A percentile compares a stretch with the other conserved stretches of the same genome.
Evolutionary conservation across 2,113 vertebrate genomes (phyloP).

Genomic region (Marcusenius ussheri): DNA sequence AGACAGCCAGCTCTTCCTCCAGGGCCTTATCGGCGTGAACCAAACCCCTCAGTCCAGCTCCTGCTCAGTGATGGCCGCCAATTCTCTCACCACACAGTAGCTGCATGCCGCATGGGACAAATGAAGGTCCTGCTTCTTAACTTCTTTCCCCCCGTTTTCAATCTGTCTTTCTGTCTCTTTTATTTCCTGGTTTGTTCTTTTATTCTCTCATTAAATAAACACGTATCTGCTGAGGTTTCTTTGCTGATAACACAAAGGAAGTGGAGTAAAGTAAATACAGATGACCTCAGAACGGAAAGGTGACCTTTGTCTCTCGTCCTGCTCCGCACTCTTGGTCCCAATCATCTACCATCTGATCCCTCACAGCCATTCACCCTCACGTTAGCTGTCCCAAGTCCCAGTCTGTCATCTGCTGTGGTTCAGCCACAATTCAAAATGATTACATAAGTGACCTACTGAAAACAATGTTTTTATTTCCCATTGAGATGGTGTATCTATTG

Average conservation of each 20-base stretch:
- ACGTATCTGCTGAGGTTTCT: conserved; percentile 23
- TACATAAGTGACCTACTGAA: background rate
- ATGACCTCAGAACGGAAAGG: conserved; percentile 26
- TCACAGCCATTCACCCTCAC: background rate
- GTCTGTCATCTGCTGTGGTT: conserved; percentile 20
- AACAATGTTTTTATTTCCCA: background rate
- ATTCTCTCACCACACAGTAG: conserved; percentile 35
- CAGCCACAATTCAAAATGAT: conserved; percentile 10
- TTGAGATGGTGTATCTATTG: background rate
- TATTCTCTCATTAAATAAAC: conserved; percentile 40
- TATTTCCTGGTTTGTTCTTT: background rate
- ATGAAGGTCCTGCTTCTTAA: background rate
- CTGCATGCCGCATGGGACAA: conserved; percentile 5
- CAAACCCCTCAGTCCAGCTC: conserved; percentile 53
- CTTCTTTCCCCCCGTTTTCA: background rate
- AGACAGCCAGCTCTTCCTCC: conserved; percentile 64
- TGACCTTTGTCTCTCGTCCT: conserved; percentile 33
- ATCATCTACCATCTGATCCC: conserved; percentile 18
- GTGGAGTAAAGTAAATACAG: conserved; percentile 51
- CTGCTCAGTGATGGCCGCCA: conserved; percentile 47
- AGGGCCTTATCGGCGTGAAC: conserved; percentile 60
- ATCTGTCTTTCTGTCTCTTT: background rate
- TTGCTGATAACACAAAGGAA: conserved; percentile 37
- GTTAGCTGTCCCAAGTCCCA: background rate
- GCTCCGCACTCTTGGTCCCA: conserved; percentile 41